These are phyloP conservation scores for Mirounga angustirostris DNA, from an alignment of 2,113 vertebrate genomes.

Conservation along the genomic window DNA sequence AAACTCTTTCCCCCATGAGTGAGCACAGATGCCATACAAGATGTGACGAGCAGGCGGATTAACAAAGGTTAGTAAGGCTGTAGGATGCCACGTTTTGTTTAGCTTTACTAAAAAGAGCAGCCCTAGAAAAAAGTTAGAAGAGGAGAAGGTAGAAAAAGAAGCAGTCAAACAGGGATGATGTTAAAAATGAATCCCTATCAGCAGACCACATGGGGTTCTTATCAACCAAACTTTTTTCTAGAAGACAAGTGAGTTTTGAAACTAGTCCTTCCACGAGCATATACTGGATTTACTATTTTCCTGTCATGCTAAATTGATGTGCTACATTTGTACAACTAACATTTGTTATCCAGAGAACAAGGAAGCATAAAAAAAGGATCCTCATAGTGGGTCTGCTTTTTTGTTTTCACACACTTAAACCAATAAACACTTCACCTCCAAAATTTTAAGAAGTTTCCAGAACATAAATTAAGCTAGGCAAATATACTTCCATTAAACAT, in stretches of 20 bases:
- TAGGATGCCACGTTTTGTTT: conserved; percentile 86
- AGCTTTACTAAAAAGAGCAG: conserved; percentile 89
- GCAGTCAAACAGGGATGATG: conserved; percentile 83
- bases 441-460: conserved; percentile 38
- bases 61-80: conserved; percentile 92
- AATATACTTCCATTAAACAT: conserved; percentile 15
- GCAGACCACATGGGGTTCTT: conserved; percentile 79
- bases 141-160: conserved; percentile 84
- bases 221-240: conserved; percentile 77
- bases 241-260: conserved; percentile 78
- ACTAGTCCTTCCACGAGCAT: conserved; percentile 29
- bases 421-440: conserved; percentile 67
- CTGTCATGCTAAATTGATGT: conserved; percentile 17
- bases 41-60: conserved; percentile 88
- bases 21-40: conserved; percentile 87
- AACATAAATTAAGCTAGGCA: conserved; percentile 51
- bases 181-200: conserved; percentile 86
- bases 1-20: conserved; percentile 86
- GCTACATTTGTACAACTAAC: conserved; percentile 65
- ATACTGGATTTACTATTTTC: conserved; percentile 75
- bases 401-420: conserved; percentile 52
- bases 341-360: conserved; percentile 76
- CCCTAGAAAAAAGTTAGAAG: conserved; percentile 88
- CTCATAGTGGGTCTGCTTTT: not conserved
- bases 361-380: conserved; percentile 73